Base-by-base conservation (phyloP, 2,113 vertebrate species). In the Caranx ignobilis region DNA sequence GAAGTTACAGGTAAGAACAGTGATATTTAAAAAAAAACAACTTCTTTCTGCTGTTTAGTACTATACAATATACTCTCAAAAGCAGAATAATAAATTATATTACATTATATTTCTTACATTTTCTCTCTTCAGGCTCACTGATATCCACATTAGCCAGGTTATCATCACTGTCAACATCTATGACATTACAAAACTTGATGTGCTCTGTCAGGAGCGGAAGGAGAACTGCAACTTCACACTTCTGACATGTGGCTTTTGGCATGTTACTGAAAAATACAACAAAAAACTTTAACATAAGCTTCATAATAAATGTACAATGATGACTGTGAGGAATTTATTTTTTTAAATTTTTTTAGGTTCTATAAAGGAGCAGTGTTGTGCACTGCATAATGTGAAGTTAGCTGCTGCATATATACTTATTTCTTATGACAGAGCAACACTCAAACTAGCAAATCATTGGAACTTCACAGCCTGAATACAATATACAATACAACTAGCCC, bases 211-310 rank as follows among this genome's bases (percentile, higher is more conserved):
- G 65, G 34, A 69, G 56, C 3, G 6, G 75, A 2, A 77, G 45
- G 2, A 56, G 56, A 77, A 69, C 32, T 10, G 11, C 64, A 5
- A 39, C 21, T 37, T 5, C 19, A 77, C 64, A 68, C 34, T 77
- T 41, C 15, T 68, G 55, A 37, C 64, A 60, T 21, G 8, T 13
- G 9, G 64, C 54, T 68, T 77, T 77, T 48, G 64, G 55, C 64
- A 68, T 77, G 32, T 1, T 60, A 15, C 32, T 50, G 64, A 77
- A 41, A 10, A 41, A 41, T 41, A 7, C 6, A 41, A 41, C 39
- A 41, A 41, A 41, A 2, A 41, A 2, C 4, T 37, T 37, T 37
- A 37, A 37, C 35, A 37, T 26, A 26, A 26, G 26, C 26, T 26
- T 26, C 26, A 26, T 26, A 26, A 26, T 26, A 26, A 26, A 26